A percentile compares a stretch with the other conserved stretches of the same genome.
These are phyloP conservation scores for Perithous albicinctus DNA, from an alignment of 2,888 invertebrate species.

Conservation along the genomic window DNA sequence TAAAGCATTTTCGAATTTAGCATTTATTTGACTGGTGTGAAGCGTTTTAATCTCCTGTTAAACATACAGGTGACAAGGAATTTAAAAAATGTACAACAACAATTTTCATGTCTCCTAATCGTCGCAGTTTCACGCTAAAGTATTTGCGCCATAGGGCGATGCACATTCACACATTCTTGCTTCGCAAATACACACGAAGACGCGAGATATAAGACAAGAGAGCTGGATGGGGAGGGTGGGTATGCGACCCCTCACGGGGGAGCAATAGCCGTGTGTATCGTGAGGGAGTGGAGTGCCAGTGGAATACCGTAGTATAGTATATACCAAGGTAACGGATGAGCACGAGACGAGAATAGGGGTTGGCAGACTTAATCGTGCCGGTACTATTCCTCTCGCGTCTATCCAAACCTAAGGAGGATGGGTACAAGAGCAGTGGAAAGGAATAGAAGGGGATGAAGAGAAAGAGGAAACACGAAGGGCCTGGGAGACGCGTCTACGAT, in stretches of 20 bases:
- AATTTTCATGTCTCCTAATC: constrained; percentile 16
- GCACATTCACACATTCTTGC: constrained; percentile 43
- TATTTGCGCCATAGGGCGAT: not conserved
- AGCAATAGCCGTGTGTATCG: constrained; percentile 51
- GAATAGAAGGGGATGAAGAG: constrained; percentile 35
- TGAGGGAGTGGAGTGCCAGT: constrained; percentile 28
- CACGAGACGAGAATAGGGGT: constrained; percentile 61
- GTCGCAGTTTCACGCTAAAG: constrained; percentile 12
- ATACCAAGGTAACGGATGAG: constrained; percentile 44
- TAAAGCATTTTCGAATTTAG: too few relatives aligned
- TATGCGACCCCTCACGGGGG: constrained; percentile 35
- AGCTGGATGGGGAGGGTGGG: too few relatives aligned
- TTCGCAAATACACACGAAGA: constrained; percentile 33
- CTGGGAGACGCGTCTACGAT: constrained; percentile 55
- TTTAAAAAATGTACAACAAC: not conserved
- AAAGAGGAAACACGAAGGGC: constrained; percentile 22
- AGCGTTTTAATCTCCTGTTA: too few relatives aligned
- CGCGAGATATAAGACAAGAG: constrained; percentile 19
- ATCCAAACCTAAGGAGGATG: constrained; percentile 50
- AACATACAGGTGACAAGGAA: not conserved
- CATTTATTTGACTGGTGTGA: too few relatives aligned
- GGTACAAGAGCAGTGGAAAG: constrained; percentile 25
- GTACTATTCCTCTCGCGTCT: constrained; percentile 75
- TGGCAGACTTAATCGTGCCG: constrained; percentile 73
- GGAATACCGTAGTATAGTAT: constrained; percentile 36